Percentiles rank a stretch among this genome's conserved stretches.
Evolutionary conservation across 2,797 vertebrate genomes (phyloP).

Genomic region (Sebastolobus alascanus): DNA sequence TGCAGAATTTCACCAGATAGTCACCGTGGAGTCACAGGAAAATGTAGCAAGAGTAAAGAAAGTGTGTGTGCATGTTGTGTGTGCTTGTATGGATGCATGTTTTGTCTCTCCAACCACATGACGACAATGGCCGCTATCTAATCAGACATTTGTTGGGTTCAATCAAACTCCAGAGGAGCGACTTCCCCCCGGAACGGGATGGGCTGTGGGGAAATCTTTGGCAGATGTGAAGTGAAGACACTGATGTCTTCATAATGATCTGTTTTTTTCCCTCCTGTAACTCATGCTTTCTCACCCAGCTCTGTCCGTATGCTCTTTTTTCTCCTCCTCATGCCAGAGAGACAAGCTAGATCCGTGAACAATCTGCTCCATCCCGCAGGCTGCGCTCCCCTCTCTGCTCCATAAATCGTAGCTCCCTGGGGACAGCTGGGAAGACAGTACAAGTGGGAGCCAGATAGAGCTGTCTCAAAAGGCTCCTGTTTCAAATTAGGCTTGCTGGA

Average conservation of each 20-base stretch:
- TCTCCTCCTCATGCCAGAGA: slow-evolving; percentile 59
- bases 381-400: slow-evolving; percentile 58
- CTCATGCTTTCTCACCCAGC: slow-evolving; percentile 44
- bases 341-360: slow-evolving; percentile 75
- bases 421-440: slow-evolving; percentile 67
- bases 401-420: slow-evolving; percentile 84
- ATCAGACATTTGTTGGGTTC: slow-evolving; percentile 53
- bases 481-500: slow-evolving; percentile 80
- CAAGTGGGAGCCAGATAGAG: slow-evolving; percentile 77
- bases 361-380: slow-evolving; percentile 79
- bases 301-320: slow-evolving; percentile 28
- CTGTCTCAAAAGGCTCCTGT: slow-evolving; percentile 79
- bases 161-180: slow-evolving; percentile 47
- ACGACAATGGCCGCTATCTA: slow-evolving; percentile 25
- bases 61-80: slow-evolving; percentile 11
- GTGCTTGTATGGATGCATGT: slow-evolving; percentile 38
- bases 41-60: slow-evolving; percentile 56
- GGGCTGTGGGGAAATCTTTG: slow-evolving; percentile 56
- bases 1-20: slow-evolving; percentile 64
- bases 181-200: slow-evolving; percentile 64
- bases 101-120: slow-evolving; percentile 44
- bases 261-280: slow-evolving; percentile 16
- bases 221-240: slow-evolving; percentile 78
- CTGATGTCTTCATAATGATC: slow-evolving; percentile 85
- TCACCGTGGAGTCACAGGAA: slow-evolving; percentile 66